Evolutionary conservation across 1,140 invertebrate genomes (phyloP), one percentile per base, ranked within the genome.

Genomic region (Pseudobourletiella spinata): DNA sequence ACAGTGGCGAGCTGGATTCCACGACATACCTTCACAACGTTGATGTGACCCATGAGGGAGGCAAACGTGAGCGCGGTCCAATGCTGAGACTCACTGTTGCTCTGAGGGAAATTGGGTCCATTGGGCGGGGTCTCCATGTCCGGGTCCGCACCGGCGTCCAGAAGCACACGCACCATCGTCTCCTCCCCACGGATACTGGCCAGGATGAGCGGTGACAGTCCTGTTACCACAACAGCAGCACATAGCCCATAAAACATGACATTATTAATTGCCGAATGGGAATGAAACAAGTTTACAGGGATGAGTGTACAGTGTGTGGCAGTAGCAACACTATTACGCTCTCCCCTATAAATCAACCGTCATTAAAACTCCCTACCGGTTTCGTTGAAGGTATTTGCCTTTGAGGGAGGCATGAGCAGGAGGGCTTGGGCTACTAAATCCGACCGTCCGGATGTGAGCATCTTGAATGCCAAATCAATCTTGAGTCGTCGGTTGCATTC

Each of bases 401-500:
- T 88, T 0, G 82, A 79, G 0, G 81, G 72, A 0, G 89, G 89
- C 42, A 94, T 75, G 24, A 92, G 76, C 8, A 85, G 76, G 1
- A 88, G 73, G 0, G 88, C 89, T 70, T 90, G 87, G 6, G 85
- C 81, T 35, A 91, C 80, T 2, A 93, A 75, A 66, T 92, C 89
- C 0, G 84, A 77, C 1, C 88, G 75, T 1, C 88, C 88, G 20
- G 84, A 86, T 0, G 82, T 77, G 61, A 94, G 76, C 71, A 92
- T 82, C 54, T 87, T 82, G 67, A 93, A 91, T 0, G 87, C 88
- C 52, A 91, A 77, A 30, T 87, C 86, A 11, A 86, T 73, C 35
- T 86, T 87, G 2, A 87, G 80, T 28, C 83, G 77, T 1, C 81
- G 74, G 2, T 81, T 76, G 64, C 79, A 82, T 51, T 83, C 81